These are phyloP conservation scores for Rhagoletis zephyria DNA, from an alignment of 1,140 invertebrate genomes.

Conservation along the genomic window DNA sequence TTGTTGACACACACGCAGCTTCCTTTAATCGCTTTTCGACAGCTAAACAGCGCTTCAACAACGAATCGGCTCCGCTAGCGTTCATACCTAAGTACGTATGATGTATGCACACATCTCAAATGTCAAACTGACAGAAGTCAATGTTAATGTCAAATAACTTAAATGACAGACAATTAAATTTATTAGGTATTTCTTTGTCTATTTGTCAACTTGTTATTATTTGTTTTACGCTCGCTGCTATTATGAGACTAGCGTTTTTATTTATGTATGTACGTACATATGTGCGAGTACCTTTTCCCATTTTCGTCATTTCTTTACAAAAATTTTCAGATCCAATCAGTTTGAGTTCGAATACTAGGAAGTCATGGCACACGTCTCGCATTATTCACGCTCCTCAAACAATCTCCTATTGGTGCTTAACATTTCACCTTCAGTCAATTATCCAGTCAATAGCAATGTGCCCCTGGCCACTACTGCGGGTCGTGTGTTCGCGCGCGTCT, in stretches of 20 bases:
- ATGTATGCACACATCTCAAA: neutral
- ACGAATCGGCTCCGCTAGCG: neutral
- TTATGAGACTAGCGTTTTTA: neutral
- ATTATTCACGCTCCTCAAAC: constrained; percentile 14
- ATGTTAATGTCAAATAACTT: constrained; percentile 49
- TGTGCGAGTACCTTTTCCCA: neutral
- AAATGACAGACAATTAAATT: constrained; percentile 53
- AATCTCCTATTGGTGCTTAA: neutral
- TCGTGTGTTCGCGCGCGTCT: neutral
- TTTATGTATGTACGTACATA: no score
- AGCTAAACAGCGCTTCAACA: neutral
- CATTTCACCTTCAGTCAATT: neutral
- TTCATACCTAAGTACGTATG: neutral
- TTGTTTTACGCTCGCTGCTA: neutral
- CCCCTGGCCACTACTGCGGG: constrained; percentile 8
- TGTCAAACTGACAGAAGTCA: constrained; percentile 51
- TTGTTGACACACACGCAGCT: neutral
- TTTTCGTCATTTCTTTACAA: neutral
- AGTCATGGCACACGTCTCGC: constrained; percentile 38
- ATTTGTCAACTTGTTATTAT: constrained; percentile 46
- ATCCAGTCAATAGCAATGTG: constrained; percentile 25
- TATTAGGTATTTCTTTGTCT: constrained; percentile 37
- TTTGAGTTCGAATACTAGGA: constrained; percentile 38
- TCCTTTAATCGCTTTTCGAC: constrained; percentile 16
- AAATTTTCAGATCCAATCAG: constrained; percentile 27